Percentiles rank a stretch among this genome's conserved stretches.
These are phyloP conservation scores for Terrapene triunguis DNA, from an alignment of 2,113 vertebrate genomes.

Conservation along the genomic window DNA sequence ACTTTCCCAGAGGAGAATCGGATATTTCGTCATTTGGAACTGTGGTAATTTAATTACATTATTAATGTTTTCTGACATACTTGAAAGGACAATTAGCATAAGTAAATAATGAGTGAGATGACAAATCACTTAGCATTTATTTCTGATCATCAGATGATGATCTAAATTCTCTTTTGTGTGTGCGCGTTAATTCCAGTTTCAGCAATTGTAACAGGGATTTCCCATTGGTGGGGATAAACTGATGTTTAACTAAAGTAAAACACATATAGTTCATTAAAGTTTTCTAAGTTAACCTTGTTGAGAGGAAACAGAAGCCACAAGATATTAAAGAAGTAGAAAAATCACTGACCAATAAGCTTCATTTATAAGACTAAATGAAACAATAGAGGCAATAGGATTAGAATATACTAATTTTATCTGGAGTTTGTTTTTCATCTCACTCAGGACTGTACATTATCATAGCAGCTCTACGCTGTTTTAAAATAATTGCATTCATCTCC, in stretches of 20 bases:
- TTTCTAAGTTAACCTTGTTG: constrained; percentile 26
- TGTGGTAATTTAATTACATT: constrained; percentile 80
- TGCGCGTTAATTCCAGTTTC: constrained; percentile 3
- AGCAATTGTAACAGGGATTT: background rate
- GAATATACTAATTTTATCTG: background rate
- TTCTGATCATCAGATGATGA: constrained; percentile 61
- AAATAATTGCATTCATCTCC: background rate
- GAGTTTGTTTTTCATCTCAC: constrained; percentile 22
- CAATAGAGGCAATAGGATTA: background rate
- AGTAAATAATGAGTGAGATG: constrained; percentile 79
- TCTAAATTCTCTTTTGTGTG: constrained; percentile 27
- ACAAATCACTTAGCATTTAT: constrained; percentile 73
- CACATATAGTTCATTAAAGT: background rate
- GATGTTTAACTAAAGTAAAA: background rate
- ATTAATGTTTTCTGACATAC: constrained; percentile 78
- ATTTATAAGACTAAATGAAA: background rate
- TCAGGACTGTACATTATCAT: background rate
- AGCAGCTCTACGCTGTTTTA: constrained; percentile 27
- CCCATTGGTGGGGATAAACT: background rate
- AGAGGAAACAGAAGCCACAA: constrained; percentile 42
- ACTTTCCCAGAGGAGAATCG: constrained; percentile 79
- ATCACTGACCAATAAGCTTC: background rate
- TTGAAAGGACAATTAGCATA: constrained; percentile 79
- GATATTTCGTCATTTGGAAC: constrained; percentile 76
- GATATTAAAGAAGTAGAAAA: background rate